Conservation (phyloP, 2,113 vertebrate genomes). For the Perognathus longimembris region DNA sequence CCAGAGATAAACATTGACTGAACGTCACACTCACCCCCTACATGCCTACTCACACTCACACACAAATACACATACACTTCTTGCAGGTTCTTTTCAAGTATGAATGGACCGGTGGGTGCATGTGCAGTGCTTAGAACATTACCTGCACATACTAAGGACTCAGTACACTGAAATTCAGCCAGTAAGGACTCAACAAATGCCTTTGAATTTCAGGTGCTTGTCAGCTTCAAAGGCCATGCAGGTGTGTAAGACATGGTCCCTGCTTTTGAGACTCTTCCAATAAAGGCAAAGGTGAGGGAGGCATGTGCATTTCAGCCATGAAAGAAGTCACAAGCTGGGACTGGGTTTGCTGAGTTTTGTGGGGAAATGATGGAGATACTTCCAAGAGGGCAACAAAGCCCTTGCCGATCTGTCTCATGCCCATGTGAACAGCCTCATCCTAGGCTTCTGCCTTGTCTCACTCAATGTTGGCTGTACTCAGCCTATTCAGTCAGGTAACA, state of each 20-base stretch:
- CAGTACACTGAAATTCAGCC: neutral
- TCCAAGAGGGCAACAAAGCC: rapidly evolving
- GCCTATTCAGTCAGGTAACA: neutral
- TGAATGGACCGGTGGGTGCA: neutral
- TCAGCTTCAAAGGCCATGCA: neutral
- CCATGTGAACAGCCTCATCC: neutral
- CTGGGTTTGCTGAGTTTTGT: neutral
- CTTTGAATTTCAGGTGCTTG: neutral
- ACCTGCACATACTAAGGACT: neutral
- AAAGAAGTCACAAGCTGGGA: neutral
- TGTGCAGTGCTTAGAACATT: neutral
- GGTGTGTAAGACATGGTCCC: neutral
- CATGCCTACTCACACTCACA: neutral
- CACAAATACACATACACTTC: neutral
- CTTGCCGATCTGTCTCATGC: neutral
- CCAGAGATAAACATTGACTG: conserved; percentile 11
- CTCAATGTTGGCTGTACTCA: neutral
- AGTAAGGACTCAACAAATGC: neutral
- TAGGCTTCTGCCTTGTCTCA: neutral
- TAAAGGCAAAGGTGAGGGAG: neutral
- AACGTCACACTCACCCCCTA: no score
- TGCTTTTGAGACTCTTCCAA: neutral
- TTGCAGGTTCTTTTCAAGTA: neutral
- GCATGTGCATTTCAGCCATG: neutral
- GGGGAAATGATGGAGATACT: neutral